Conservation (phyloP, 1,140 invertebrate species). For the Drosophila kurseongensis region DNA sequence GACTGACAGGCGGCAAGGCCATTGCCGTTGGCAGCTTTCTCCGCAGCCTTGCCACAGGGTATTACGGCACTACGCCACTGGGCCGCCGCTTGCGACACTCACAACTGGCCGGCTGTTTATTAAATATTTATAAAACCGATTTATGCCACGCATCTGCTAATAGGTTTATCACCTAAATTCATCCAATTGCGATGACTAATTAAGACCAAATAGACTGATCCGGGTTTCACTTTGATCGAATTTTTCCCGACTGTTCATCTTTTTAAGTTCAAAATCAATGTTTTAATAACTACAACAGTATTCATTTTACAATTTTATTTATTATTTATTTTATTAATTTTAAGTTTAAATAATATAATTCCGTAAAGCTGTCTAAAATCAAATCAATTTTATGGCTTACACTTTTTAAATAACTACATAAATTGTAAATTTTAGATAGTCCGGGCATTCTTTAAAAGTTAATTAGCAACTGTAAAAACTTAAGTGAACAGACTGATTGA, state of each 20-base stretch:
- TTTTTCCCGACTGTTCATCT: not conserved
- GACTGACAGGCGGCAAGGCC: slow-evolving; percentile 54
- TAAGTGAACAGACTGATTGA: too few species aligned
- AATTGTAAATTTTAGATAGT: too few species aligned
- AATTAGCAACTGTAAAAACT: too few species aligned
- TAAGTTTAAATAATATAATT: too few species aligned
- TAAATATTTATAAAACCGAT: slow-evolving; percentile 1
- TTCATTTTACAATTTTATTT: too few species aligned
- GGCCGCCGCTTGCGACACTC: not conserved
- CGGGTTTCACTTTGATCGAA: not conserved
- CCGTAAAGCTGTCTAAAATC: too few species aligned
- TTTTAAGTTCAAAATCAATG: too few species aligned
- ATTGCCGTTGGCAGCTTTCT: slow-evolving; percentile 27
- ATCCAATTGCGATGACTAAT: slow-evolving; percentile 4
- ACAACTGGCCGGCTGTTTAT: not conserved
- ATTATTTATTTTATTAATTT: too few species aligned
- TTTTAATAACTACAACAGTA: too few species aligned
- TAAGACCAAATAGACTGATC: not conserved
- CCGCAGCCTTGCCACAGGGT: slow-evolving; percentile 1
- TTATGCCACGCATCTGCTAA: not conserved
- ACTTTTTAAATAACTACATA: too few species aligned
- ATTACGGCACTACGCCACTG: slow-evolving; percentile 28
- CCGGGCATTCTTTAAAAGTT: too few species aligned
- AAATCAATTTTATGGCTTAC: too few species aligned
- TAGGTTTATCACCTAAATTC: not conserved